Percentiles rank a stretch among this genome's conserved stretches.
These are phyloP conservation scores for Sarcophaga rosellei DNA, from an alignment of 2,888 invertebrate species.

Conservation along the genomic window DNA sequence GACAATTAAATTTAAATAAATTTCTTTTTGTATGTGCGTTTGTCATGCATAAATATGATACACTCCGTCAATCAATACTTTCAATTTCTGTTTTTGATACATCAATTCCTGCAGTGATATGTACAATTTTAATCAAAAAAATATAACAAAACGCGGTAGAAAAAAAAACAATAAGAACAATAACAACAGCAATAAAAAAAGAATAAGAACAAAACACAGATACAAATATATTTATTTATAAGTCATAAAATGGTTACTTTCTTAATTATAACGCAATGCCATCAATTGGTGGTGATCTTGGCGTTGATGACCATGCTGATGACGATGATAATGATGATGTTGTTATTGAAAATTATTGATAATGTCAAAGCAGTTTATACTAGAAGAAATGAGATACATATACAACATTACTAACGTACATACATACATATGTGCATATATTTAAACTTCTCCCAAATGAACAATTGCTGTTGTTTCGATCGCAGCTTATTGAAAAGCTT, in stretches of 20 bases:
- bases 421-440: neutral
- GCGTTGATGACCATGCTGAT: conserved; percentile 8
- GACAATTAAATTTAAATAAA: no score
- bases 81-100: conserved; percentile 42
- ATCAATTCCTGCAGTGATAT: conserved; percentile 12
- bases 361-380: conserved; percentile 61
- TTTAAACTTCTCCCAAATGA: conserved; percentile 4
- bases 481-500: neutral
- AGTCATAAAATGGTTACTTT: conserved; percentile 38
- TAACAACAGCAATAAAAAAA: conserved; percentile 9
- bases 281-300: conserved; percentile 52
- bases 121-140: conserved; percentile 30
- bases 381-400: conserved; percentile 13
- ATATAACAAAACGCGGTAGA: neutral
- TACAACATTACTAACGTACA: neutral
- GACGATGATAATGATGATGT: conserved; percentile 42
- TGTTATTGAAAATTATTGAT: conserved; percentile 65
- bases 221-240: neutral
- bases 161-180: neutral
- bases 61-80: conserved; percentile 10
- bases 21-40: conserved; percentile 1
- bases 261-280: conserved; percentile 52
- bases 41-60: conserved; percentile 30
- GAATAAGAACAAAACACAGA: neutral
- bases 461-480: conserved; percentile 23